Evolutionary conservation across 2,888 invertebrate genomes (phyloP).

Genomic region (Pristionchus arcanus): DNA sequence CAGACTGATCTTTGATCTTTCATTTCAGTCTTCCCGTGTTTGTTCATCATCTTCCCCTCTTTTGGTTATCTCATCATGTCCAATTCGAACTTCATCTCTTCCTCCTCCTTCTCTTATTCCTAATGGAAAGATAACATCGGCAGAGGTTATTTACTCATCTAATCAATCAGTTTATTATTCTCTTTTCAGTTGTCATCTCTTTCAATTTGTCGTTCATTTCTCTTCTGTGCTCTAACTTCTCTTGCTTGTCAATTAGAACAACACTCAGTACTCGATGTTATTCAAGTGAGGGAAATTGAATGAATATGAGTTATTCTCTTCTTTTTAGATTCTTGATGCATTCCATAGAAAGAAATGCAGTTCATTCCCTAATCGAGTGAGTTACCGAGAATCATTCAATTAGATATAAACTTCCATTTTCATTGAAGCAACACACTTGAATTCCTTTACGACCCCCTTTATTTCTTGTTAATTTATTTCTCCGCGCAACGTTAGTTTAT

Average conservation of each 20-base stretch:
- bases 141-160: neutral
- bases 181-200: slow-evolving; percentile 8
- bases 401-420: neutral
- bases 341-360: slow-evolving; percentile 58
- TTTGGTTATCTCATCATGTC: slow-evolving; percentile 13
- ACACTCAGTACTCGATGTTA: slow-evolving; percentile 57
- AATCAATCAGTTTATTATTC: neutral
- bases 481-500: slow-evolving; percentile 55
- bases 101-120: slow-evolving; percentile 45
- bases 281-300: neutral
- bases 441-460: slow-evolving; percentile 94
- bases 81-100: neutral
- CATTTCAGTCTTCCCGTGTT: slow-evolving; percentile 51
- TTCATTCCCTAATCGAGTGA: slow-evolving; percentile 59
- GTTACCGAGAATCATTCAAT: slow-evolving; percentile 6
- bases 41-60: slow-evolving; percentile 47
- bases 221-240: slow-evolving; percentile 76
- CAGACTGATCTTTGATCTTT: neutral
- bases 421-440: slow-evolving; percentile 93
- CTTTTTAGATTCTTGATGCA: slow-evolving; percentile 32
- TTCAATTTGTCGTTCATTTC: slow-evolving; percentile 69
- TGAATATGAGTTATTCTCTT: neutral
- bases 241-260: slow-evolving; percentile 78
- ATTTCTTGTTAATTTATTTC: slow-evolving; percentile 86
- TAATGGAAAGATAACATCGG: neutral